Conservation (phyloP, 2,797 vertebrate genomes). For the Knipowitschia caucasica region DNA sequence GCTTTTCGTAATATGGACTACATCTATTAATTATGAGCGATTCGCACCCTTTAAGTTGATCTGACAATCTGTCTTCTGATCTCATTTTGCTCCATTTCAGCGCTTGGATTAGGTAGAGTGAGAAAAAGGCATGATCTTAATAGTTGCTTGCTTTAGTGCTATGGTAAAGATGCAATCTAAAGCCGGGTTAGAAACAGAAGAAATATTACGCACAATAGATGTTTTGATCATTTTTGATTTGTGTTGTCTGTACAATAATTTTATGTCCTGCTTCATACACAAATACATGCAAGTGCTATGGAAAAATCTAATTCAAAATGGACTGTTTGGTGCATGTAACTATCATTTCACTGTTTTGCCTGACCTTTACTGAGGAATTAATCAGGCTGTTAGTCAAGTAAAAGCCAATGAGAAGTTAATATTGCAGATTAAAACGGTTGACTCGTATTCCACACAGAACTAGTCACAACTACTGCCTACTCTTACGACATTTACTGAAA, state of each 20-base stretch:
- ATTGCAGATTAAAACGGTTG: neutral
- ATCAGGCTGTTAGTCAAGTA: neutral
- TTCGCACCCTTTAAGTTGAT: constrained; percentile 49
- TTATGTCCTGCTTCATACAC: no score
- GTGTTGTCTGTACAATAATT: no score
- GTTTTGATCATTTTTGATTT: no score
- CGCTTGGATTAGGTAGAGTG: constrained; percentile 4
- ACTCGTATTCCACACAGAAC: neutral
- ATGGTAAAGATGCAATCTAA: neutral
- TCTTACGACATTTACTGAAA: neutral
- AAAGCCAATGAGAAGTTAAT: neutral
- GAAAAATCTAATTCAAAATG: no score
- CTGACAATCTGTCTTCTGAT: constrained; percentile 47
- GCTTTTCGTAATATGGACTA: constrained; percentile 37
- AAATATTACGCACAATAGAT: no score
- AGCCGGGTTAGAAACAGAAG: no score
- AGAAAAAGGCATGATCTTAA: neutral
- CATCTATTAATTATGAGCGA: constrained; percentile 59
- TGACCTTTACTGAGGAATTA: neutral
- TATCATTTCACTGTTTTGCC: no score
- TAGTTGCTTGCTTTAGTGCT: neutral
- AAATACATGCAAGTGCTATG: no score
- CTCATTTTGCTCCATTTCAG: constrained; percentile 28
- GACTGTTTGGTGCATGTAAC: no score
- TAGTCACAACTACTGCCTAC: neutral